Base-by-base conservation (phyloP, 2,797 vertebrate species). In the Eidolon dupreanum region DNA sequence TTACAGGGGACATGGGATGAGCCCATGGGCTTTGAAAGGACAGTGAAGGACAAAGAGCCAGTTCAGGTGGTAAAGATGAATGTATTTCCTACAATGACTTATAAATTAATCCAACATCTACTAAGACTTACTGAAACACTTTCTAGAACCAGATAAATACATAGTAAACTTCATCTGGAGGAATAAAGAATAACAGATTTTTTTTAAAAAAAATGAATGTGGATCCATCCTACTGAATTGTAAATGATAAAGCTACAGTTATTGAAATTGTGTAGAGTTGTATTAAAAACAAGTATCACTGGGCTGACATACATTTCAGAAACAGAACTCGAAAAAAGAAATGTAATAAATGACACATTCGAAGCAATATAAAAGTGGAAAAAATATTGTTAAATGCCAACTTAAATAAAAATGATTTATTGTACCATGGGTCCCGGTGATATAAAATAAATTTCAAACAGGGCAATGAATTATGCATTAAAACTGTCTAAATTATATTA, bases 361-460 rank as follows among this genome's bases (percentile, higher is more conserved):
- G 46, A 59, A 78, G 88, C 41, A 95, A 88, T 22, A 51, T 15
- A 68, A 66, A 77, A 78, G 59, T 70, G 12, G 11, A n/a, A 46
- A 12, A 66, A 86, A 86, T 83, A 84, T 6, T 41, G 31, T 90
- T 88, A 90, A 79, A 83, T 4, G 24, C 4, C 43, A 94, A 74
- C 12, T 63, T 92, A 61, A 81, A 73, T 73, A 53, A 92, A 94
- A 96, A 89, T 28, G 12, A 83, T 51, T 61, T 61, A 22, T 66
- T 93, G 24, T 41, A 55, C 4, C 28, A 63, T 63, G 28, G 11
- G 17, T 75, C 26, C 88, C 11, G 13, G 28, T 31, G 22, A 68
- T 77, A 41, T 33, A 95, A 91, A 95, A 85, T 71, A 95, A 43
- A 87, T 71, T 90, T 79, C 59, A 93, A 84, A 94, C 26, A 79